A percentile compares a stretch with the other conserved stretches of the same genome.
Conservation (phyloP, 2,797 vertebrate species). For the Phataginus tricuspis region DNA sequence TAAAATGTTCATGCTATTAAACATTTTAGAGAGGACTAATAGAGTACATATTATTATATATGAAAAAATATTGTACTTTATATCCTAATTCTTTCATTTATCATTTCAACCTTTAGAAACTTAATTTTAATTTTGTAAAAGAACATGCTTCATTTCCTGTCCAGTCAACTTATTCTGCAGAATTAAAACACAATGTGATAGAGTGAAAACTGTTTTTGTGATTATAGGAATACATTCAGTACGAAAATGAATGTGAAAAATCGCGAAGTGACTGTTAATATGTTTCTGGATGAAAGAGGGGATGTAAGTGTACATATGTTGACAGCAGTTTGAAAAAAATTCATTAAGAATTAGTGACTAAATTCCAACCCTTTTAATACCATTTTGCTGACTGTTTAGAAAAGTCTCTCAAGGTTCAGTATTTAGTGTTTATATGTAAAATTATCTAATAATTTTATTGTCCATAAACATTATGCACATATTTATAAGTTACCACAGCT, state of each 20-base stretch:
- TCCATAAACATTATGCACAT: neutral
- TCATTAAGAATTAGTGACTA: neutral
- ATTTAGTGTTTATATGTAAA: neutral
- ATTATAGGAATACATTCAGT: neutral
- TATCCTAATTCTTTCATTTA: neutral
- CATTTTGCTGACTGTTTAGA: neutral
- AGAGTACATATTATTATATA: neutral
- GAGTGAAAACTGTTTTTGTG: neutral
- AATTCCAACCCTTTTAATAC: neutral
- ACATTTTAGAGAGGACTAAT: slow-evolving; percentile 41
- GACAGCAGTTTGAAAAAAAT: neutral
- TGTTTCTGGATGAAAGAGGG: neutral
- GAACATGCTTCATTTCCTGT: neutral
- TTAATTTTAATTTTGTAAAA: neutral
- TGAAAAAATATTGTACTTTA: neutral
- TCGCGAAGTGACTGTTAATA: neutral
- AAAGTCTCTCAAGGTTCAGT: neutral
- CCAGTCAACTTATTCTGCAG: neutral
- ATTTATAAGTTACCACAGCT: neutral
- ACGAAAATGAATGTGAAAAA: neutral
- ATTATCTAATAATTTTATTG: neutral
- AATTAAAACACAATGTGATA: neutral
- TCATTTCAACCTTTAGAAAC: neutral
- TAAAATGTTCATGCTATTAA: slow-evolving; percentile 37
- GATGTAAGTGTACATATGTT: neutral